These are phyloP conservation scores for Coregonus ussuriensis DNA, from an alignment of 2,797 vertebrate genomes.

Conservation along the genomic window DNA sequence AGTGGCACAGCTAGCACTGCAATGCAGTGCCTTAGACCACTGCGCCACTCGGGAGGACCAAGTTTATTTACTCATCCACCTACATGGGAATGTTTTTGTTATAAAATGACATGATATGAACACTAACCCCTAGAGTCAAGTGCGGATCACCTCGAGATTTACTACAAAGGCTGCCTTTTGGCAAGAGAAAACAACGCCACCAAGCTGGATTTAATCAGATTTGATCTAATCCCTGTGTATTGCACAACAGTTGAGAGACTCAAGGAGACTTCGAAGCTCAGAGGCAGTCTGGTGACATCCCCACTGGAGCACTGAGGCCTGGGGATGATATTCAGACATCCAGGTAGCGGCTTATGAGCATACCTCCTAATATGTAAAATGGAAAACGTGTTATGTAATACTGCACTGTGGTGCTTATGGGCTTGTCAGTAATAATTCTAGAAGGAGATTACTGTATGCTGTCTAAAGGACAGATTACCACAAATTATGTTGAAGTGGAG, in stretches of 20 bases:
- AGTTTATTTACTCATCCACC: background rate
- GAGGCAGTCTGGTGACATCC: constrained; percentile 11
- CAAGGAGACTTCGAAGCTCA: constrained; percentile 24
- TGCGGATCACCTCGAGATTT: constrained; percentile 40
- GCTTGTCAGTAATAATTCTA: constrained; percentile 27
- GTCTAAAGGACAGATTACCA: constrained; percentile 23
- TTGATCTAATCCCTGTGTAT: constrained; percentile 46
- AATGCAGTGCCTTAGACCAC: too few species aligned
- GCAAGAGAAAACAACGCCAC: constrained; percentile 41
- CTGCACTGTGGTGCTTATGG: constrained; percentile 13
- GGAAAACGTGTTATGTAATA: constrained; percentile 40
- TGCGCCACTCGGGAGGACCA: too few species aligned
- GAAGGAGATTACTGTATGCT: constrained; percentile 31
- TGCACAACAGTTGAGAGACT: constrained; percentile 39
- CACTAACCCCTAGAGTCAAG: constrained; percentile 29
- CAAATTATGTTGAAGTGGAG: constrained; percentile 7
- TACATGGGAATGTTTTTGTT: constrained; percentile 38
- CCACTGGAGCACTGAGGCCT: constrained; percentile 20
- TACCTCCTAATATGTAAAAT: constrained; percentile 44
- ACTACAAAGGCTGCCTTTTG: constrained; percentile 34
- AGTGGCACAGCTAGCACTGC: too few species aligned
- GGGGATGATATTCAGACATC: constrained; percentile 13
- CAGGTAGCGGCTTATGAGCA: constrained; percentile 38
- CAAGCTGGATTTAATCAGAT: constrained; percentile 41
- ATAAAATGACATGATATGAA: constrained; percentile 4